Evolutionary conservation across 2,888 invertebrate species (phyloP), one percentile per base, ranked within the genome.

Genomic region (Cataglyphis rosenhaueri): DNA sequence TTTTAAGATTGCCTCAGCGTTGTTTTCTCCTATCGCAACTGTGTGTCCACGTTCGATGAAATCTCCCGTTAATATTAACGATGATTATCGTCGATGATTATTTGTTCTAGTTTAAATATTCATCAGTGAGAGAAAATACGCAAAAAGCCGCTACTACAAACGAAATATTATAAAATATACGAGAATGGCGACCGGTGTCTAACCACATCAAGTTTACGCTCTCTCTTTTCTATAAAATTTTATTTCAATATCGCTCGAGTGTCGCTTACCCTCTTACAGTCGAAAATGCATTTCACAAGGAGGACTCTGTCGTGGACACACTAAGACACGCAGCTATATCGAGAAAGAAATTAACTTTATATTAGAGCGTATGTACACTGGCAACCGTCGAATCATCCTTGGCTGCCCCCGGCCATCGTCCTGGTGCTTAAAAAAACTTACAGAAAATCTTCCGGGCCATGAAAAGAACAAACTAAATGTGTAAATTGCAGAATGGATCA

Each of bases 1-100:
- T 94, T 94, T 94, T 93, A 87, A 92, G 91, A 94, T 94, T 94
- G 94, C 94, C 94, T 94, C 93, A 94, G 94, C 94, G 94, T 94
- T 93, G 93, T 94, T 94, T 92, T 92, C 93, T 92, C 89, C 89
- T 93, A 91, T 93, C 91, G 90, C 90, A 93, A 93, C 92, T 92
- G 92, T 92, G 92, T 92, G 92, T 92, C 91, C 92, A 93, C 92
- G 92, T 92, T 92, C 84, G 75, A 70, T 52, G 52, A 82, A 68
- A 78, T 81, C 82, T 73, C 73, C 75, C 82, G 84, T 64, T 85
- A 85, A 83, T 78, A 18, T 18, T 48, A 87, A 87, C 48, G 81
- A 87, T 29, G 29, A 29, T 29, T 29, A 29, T 89, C 87, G 85
- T 88, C 89, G 86, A 87, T 90, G 90, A 52, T 52, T 15, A n/a